These are phyloP conservation scores for Zaprionus gabonicus DNA, from an alignment of 1,140 invertebrate genomes.

Conservation along the genomic window DNA sequence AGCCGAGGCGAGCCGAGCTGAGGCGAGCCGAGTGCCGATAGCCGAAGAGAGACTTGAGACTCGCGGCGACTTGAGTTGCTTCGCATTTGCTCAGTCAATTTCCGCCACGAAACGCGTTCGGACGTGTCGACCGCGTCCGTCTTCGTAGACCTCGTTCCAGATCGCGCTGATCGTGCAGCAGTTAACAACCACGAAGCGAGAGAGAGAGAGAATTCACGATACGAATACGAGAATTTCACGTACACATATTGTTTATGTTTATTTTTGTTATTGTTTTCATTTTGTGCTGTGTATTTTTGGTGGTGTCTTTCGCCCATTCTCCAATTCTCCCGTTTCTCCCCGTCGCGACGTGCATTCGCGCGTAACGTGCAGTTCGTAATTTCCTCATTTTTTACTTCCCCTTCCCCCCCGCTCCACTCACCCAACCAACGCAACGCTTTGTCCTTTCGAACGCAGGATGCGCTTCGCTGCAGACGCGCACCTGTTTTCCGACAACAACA, in stretches of 20 bases:
- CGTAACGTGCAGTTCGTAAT: constrained; percentile 53
- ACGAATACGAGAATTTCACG: constrained; percentile 37
- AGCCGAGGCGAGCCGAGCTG: constrained; percentile 18
- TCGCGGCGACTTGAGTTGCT: constrained; percentile 13
- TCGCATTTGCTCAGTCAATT: constrained; percentile 73
- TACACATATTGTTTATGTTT: constrained; percentile 43
- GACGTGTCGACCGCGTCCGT: constrained; percentile 53
- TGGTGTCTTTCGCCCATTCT: constrained; percentile 44
- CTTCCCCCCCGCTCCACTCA: not conserved
- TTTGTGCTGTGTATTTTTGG: constrained; percentile 29
- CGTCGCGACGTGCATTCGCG: constrained; percentile 51
- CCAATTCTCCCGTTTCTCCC: constrained; percentile 6
- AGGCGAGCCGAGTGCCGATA: constrained; percentile 5
- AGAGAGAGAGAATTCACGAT: constrained; percentile 18
- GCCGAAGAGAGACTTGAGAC: constrained; percentile 19
- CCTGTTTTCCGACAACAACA: constrained; percentile 55
- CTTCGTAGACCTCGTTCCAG: constrained; percentile 30
- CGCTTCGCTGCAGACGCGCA: constrained; percentile 68
- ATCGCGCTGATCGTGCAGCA: constrained; percentile 10
- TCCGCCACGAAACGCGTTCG: constrained; percentile 74
- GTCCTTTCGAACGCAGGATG: constrained; percentile 62
- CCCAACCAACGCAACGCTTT: not conserved
- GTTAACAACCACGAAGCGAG: not conserved
- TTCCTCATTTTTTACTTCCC: constrained; percentile 20
- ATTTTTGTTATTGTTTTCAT: constrained; percentile 38